phyloP scores from a whole-genome alignment of 2,888 invertebrate species.

The Atrina japonica region DNA sequence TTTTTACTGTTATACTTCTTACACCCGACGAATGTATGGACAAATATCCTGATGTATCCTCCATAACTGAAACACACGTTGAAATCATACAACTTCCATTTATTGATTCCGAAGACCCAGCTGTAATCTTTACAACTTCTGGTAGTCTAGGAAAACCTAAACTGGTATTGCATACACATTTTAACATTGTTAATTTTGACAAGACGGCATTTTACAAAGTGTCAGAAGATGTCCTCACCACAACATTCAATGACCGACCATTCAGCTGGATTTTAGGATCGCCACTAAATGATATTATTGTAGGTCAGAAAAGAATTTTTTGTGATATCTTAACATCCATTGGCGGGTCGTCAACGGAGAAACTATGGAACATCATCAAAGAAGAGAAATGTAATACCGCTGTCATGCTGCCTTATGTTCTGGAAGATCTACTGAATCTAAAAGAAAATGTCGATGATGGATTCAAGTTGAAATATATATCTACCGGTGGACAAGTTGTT shows the following conservation, averaged over 20 bases:
- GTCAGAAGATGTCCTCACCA: background rate
- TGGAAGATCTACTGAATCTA: constrained; percentile 12
- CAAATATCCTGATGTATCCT: too few relatives aligned
- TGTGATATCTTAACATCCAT: constrained; percentile 7
- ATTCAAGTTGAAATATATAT: constrained; percentile 7
- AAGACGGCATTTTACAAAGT: background rate
- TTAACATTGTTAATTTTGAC: constrained; percentile 15
- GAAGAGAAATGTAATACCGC: constrained; percentile 23
- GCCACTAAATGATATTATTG: background rate
- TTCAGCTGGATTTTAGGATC: constrained; percentile 29
- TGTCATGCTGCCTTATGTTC: constrained; percentile 22
- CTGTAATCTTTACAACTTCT: constrained; percentile 26
- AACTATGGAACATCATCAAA: constrained; percentile 23
- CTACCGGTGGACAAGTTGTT: constrained; percentile 25
- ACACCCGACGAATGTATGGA: too few relatives aligned
- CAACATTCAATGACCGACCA: constrained; percentile 24
- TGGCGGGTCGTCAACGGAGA: background rate
- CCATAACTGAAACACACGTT: too few relatives aligned
- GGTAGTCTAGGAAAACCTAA: constrained; percentile 38
- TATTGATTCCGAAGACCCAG: constrained; percentile 23
- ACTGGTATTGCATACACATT: constrained; percentile 23
- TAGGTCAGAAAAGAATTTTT: constrained; percentile 17
- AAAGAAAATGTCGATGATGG: background rate
- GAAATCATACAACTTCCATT: background rate
- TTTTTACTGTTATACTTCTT: too few relatives aligned